Evolutionary conservation across 2,888 invertebrate genomes (phyloP).

Genomic region (Seira musarum): DNA sequence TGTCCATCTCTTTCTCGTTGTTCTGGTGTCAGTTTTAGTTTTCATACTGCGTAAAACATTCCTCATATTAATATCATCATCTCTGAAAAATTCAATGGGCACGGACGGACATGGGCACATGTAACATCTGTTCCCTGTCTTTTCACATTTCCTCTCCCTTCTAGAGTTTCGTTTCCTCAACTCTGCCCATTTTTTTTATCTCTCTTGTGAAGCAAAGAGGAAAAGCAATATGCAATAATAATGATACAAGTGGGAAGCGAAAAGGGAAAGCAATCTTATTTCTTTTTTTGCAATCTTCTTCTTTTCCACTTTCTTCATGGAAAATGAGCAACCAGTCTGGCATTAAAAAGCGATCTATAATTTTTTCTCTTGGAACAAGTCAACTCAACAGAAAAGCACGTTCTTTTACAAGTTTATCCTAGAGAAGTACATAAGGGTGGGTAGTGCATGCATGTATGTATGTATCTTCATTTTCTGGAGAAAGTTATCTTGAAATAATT

Average conservation of each 20-base stretch:
- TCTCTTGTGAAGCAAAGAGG: background rate
- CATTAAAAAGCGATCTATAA: background rate
- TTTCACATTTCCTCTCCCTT: background rate
- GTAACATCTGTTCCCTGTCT: background rate
- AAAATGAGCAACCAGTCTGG: background rate
- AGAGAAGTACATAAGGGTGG: too few species aligned
- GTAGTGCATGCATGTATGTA: background rate
- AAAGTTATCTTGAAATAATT: background rate
- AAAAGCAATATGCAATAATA: background rate
- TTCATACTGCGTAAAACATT: background rate
- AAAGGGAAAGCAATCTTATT: background rate
- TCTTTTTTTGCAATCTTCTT: background rate
- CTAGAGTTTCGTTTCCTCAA: background rate
- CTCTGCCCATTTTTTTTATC: background rate
- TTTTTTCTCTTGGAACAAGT: background rate
- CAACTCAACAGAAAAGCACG: too few species aligned
- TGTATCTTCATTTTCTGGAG: background rate
- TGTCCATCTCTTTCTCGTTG: too few species aligned
- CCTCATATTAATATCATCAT: background rate
- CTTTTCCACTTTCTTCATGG: background rate
- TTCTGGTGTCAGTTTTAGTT: background rate
- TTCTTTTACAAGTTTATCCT: background rate
- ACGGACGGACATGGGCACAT: background rate
- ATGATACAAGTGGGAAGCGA: background rate
- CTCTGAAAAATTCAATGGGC: background rate